Conservation (phyloP, 2,113 vertebrate genomes). For the Mandrillus leucophaeus region DNA sequence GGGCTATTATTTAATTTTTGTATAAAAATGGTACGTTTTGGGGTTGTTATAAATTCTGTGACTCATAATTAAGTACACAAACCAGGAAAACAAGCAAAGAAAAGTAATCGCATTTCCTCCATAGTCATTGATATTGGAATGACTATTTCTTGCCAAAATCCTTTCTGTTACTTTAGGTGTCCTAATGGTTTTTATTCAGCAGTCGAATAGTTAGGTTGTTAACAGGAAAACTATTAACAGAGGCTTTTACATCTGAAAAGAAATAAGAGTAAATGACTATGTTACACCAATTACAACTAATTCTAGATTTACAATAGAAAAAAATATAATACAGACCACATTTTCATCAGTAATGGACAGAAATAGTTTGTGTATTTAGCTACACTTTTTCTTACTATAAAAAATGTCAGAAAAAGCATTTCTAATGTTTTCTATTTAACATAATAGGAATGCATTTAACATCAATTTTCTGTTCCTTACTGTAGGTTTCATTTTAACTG, state of each 20-base stretch:
- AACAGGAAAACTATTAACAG: conserved; percentile 50
- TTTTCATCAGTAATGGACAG: conserved; percentile 47
- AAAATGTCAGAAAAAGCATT: conserved; percentile 38
- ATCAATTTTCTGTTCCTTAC: conserved; percentile 38
- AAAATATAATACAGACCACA: conserved; percentile 33
- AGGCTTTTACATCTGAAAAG: conserved; percentile 11
- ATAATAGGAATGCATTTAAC: conserved; percentile 47
- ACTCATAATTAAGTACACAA: neutral
- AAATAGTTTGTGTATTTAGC: conserved; percentile 48
- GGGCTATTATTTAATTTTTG: neutral
- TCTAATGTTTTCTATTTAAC: conserved; percentile 59
- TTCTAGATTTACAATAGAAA: conserved; percentile 50
- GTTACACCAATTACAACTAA: neutral
- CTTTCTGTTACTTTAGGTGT: neutral
- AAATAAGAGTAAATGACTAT: conserved; percentile 29
- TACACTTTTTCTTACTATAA: conserved; percentile 52
- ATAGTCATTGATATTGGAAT: neutral
- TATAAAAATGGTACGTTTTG: neutral
- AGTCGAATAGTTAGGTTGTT: neutral
- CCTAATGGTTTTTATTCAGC: conserved; percentile 21
- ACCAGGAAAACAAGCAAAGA: conserved; percentile 13
- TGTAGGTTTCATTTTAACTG: conserved; percentile 57
- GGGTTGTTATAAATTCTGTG: neutral
- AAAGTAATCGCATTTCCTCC: conserved; percentile 30
- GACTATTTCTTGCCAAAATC: neutral